Evolutionary conservation across 2,797 vertebrate genomes (phyloP).

Genomic region (Coccyzus lansbergi): DNA sequence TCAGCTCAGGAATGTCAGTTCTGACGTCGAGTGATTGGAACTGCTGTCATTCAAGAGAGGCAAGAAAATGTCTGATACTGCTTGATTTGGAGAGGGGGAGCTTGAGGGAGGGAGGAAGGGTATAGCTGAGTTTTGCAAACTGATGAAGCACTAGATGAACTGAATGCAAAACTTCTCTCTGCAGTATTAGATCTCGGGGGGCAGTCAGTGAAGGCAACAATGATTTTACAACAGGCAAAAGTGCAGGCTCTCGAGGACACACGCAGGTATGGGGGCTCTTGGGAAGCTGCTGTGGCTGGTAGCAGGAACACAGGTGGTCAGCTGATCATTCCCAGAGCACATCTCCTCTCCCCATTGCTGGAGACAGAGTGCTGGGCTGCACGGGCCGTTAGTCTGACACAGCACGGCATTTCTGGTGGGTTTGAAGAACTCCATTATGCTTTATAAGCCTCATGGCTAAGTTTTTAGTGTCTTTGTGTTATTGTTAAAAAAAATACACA

Average conservation of each 20-base stretch:
- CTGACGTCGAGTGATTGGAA: not conserved
- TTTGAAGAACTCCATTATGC: not conserved
- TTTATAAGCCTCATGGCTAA: not conserved
- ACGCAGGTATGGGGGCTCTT: too few species aligned
- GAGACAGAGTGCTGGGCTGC: not conserved
- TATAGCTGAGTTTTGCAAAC: not conserved
- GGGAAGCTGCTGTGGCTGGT: not conserved
- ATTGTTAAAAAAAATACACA: not conserved
- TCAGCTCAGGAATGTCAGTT: not conserved
- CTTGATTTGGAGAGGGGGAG: not conserved
- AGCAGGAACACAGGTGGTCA: not conserved
- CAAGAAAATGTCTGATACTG: not conserved
- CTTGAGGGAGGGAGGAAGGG: not conserved
- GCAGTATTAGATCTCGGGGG: too few species aligned
- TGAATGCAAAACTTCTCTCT: not conserved
- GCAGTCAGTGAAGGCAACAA: not conserved
- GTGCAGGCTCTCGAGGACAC: rapidly evolving
- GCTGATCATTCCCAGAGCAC: not conserved
- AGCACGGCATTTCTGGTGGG: rapidly evolving
- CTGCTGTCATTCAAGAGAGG: not conserved
- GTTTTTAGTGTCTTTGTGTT: not conserved
- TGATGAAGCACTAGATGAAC: not conserved
- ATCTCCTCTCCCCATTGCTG: not conserved
- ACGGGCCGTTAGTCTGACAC: not conserved
- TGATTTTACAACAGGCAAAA: not conserved